These are phyloP conservation scores for Lacerta agilis DNA, from an alignment of 2,797 vertebrate species.

Conservation along the genomic window DNA sequence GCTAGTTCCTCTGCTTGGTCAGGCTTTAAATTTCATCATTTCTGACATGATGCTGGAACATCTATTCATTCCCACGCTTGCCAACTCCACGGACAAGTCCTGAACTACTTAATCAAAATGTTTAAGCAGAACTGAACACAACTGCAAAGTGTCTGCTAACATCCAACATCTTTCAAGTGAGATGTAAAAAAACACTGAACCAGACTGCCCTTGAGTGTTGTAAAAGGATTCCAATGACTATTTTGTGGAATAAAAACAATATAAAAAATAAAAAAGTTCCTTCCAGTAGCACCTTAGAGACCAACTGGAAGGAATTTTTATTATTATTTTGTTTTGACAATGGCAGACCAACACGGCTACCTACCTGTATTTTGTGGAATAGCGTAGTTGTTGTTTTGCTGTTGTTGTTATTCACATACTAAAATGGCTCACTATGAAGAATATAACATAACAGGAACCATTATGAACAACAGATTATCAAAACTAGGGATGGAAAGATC, in stretches of 20 bases:
- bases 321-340: no score
- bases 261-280: no score
- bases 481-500: no score
- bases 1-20: not conserved
- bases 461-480: not conserved
- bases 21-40: constrained; percentile 39
- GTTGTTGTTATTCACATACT: not conserved
- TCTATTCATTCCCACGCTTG: constrained; percentile 37
- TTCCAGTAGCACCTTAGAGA: no score
- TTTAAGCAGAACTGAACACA: constrained; percentile 36
- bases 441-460: not conserved
- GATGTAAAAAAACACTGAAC: not conserved
- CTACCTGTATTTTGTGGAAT: not conserved
- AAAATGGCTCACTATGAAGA: not conserved
- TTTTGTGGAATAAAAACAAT: not conserved
- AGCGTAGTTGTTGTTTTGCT: not conserved
- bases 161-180: constrained; percentile 10
- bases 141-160: not conserved
- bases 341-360: no score
- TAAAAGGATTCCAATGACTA: not conserved
- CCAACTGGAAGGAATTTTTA: no score
- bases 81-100: not conserved
- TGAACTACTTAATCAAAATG: constrained; percentile 39
- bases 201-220: not conserved
- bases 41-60: constrained; percentile 13